phyloP scores from a whole-genome alignment of 2,888 invertebrate genomes.

The Halocaridina rubra region DNA sequence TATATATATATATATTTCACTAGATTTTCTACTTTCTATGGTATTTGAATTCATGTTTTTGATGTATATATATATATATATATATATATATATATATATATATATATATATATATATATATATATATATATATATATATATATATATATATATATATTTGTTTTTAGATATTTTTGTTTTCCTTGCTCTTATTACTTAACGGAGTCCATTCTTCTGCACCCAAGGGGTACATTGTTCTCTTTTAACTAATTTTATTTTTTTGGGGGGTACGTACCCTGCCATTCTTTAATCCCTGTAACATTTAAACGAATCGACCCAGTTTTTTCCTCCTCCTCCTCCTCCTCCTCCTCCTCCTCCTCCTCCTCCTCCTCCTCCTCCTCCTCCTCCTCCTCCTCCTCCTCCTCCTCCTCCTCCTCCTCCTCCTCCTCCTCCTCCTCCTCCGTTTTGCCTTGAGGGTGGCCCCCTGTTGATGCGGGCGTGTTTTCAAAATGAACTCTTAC shows the following conservation, averaged over 20 bases:
- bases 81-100: not conserved
- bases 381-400: too few relatives aligned
- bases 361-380: too few relatives aligned
- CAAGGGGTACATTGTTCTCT: too few relatives aligned
- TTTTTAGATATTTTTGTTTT: not conserved
- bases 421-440: not conserved
- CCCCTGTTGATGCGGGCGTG: slow-evolving; percentile 9
- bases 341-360: too few relatives aligned
- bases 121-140: not conserved
- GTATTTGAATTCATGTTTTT: not conserved
- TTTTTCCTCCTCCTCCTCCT: too few relatives aligned
- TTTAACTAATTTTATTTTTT: too few relatives aligned
- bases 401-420: too few relatives aligned
- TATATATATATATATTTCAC: not conserved
- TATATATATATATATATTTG: not conserved
- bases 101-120: not conserved
- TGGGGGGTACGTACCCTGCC: too few relatives aligned
- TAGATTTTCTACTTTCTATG: not conserved
- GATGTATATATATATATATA: not conserved
- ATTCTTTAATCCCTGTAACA: too few relatives aligned
- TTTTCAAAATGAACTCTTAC: slow-evolving; percentile 7
- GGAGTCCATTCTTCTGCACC: too few relatives aligned
- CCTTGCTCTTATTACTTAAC: too few relatives aligned
- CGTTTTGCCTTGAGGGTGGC: not conserved
- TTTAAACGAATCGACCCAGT: too few relatives aligned